A percentile compares a stretch with the other conserved stretches of the same genome.
phyloP scores from a whole-genome alignment of 2,797 vertebrate genomes.

The Aotus griseimembra region DNA sequence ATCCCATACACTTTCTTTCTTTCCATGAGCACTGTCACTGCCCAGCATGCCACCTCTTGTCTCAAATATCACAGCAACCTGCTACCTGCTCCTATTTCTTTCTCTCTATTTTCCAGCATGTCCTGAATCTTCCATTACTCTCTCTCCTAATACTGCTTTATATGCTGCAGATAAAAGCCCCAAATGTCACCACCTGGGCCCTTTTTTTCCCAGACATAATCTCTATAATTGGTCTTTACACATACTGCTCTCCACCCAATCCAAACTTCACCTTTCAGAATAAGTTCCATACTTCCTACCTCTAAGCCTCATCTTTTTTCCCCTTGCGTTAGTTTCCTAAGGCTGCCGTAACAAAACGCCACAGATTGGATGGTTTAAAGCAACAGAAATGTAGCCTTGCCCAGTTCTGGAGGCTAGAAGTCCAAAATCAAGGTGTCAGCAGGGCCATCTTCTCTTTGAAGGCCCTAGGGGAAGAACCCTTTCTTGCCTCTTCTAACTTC shows the following conservation, averaged over 20 bases:
- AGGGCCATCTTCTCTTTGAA: background rate
- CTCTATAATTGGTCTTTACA: background rate
- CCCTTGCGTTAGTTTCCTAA: background rate
- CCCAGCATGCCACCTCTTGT: background rate
- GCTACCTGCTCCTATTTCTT: background rate
- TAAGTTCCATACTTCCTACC: background rate
- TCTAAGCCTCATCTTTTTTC: background rate
- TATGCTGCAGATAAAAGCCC: background rate
- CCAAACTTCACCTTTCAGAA: background rate
- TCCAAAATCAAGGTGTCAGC: background rate
- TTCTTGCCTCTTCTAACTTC: background rate
- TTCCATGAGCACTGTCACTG: background rate
- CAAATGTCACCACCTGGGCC: background rate
- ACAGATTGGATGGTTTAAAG: background rate
- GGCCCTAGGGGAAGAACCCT: background rate
- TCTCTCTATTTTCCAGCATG: background rate
- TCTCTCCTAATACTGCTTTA: background rate
- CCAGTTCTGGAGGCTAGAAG: background rate
- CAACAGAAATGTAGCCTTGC: background rate
- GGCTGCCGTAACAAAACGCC: background rate
- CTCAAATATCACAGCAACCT: conserved; percentile 1
- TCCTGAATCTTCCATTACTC: background rate
- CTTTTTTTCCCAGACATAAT: background rate
- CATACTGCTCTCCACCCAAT: background rate
- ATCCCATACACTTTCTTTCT: background rate